Evolutionary conservation across 1,140 invertebrate species (phyloP).

Genomic region (Elymnias hypermnestra): DNA sequence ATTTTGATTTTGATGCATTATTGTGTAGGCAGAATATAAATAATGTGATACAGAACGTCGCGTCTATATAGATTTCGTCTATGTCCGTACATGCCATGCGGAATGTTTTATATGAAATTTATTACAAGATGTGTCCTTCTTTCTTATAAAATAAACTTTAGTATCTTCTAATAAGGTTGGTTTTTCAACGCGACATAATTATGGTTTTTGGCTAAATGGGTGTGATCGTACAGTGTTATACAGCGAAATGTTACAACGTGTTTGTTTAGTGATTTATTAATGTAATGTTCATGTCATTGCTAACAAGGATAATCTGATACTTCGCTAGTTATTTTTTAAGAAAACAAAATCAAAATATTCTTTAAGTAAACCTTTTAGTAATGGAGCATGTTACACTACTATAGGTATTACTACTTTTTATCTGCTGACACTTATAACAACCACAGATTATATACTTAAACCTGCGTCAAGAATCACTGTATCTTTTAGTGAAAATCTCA

Average conservation of each 20-base stretch:
- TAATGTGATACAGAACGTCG: no score
- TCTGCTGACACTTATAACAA: no score
- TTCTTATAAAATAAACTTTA: constrained; percentile 12
- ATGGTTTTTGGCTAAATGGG: constrained; percentile 28
- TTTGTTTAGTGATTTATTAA: constrained; percentile 33
- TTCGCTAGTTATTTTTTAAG: constrained; percentile 1
- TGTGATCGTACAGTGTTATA: constrained; percentile 25
- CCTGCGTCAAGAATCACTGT: no score
- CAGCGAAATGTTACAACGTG: constrained; percentile 24
- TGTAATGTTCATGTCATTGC: constrained; percentile 18
- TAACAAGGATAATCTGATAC: constrained; percentile 13
- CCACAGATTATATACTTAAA: no score
- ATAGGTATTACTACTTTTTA: no score
- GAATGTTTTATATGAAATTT: constrained; percentile 35
- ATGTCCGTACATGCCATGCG: constrained; percentile 23
- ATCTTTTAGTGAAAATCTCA: no score
- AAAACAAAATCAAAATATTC: no score
- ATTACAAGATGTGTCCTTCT: constrained; percentile 20
- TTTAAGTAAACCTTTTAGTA: no score
- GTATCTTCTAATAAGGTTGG: constrained; percentile 2
- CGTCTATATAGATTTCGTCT: constrained; percentile 22
- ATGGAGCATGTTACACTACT: no score
- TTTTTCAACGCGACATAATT: constrained; percentile 3
- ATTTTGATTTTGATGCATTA: no score
- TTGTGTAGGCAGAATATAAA: no score